Base-by-base conservation (phyloP, 2,888 invertebrate genomes). In the Itoplectis maculator region DNA sequence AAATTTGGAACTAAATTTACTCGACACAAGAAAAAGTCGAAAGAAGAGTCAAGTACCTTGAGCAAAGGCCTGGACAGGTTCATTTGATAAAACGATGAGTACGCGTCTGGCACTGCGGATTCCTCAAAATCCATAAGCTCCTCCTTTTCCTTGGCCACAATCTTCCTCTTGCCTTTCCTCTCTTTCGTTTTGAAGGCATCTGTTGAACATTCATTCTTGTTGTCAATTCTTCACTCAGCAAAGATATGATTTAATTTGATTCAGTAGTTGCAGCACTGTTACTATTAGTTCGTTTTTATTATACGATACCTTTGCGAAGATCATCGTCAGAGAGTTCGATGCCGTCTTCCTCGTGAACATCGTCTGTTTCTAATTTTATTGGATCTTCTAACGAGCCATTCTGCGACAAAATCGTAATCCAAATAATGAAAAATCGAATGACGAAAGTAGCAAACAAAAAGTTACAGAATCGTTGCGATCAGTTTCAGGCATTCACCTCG, bases 51-150 rank as follows among this genome's bases (percentile, higher is more conserved):
- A 49, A 23, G 63, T 61, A 95, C 95, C 92, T 99, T 98, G 90
- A 99, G 94, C 40, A 99, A 93, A 0, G 99, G 99, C 80, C 99
- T 94, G 0, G 99, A 99, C 29, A 99, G 94, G 93, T 99, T 99
- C 98, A 99, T 98, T 94, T 98, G 97, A 92, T 98, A 97, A 92
- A 98, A 98, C 0, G 96, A 95, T 1, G 94, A 93, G 81, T 95
- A 94, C 70, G 95, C 95, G 82, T 96, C 95, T 37, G 94, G 94
- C 0, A 94, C 94, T 0, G 95, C 94, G 11, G 95, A 95, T 86
- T 97, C 96, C 88, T 97, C 97, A 90, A 95, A 95, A 86, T 93
- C 88, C 82, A 93, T 88, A 13, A 87, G 81, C 68, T 92, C 92
- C 92, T 94, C 93, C 92, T 93, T 92, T 92, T 93, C 88, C 93